Conservation (phyloP, 2,113 vertebrate species). For the Saguinus midas region DNA sequence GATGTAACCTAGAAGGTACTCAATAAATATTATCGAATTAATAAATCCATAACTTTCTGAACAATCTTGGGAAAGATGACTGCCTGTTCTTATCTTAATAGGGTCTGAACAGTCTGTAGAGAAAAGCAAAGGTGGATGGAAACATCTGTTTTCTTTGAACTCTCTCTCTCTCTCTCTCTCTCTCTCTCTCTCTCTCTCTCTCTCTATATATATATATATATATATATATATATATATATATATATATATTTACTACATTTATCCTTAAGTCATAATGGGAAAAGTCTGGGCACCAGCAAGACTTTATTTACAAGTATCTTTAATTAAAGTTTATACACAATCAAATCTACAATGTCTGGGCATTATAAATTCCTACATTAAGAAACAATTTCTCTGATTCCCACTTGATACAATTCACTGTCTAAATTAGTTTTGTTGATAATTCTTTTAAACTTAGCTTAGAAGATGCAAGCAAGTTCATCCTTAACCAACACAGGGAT, state of each 20-base stretch:
- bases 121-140: background rate
- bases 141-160: constrained; percentile 25
- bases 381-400: constrained; percentile 6
- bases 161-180: background rate
- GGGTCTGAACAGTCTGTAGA: background rate
- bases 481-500: background rate
- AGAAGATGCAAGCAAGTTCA: background rate
- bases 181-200: background rate
- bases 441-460: constrained; percentile 33
- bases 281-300: background rate
- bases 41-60: constrained; percentile 27
- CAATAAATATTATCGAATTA: constrained; percentile 38
- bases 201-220: no score
- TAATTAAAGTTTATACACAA: background rate
- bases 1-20: background rate
- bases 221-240: no score
- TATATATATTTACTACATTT: background rate
- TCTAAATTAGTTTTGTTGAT: constrained; percentile 25
- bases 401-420: background rate
- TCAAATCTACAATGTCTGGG: constrained; percentile 13
- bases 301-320: background rate
- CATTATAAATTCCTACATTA: background rate
- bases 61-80: background rate
- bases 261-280: constrained; percentile 19
- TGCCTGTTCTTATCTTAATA: background rate